Evolutionary conservation across 2,113 vertebrate genomes (phyloP), one percentile per base, ranked within the genome.

Genomic region (Gulo gulo): DNA sequence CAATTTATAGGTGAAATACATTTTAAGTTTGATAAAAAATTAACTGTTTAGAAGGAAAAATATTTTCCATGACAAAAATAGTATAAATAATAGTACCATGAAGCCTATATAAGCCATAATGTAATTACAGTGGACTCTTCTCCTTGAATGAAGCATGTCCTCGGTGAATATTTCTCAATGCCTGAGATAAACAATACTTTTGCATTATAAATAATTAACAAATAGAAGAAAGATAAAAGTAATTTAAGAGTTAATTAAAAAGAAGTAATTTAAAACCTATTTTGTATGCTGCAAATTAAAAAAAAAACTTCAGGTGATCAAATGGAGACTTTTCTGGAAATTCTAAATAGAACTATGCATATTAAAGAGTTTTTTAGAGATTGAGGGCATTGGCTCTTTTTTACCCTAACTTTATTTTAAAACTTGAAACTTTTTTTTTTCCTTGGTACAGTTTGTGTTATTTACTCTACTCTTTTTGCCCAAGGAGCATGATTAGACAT

Each of bases 1-100:
- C 47, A 76, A 67, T 50, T 96, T 76, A 67, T 7, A 34, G 78
- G 42, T 67, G 6, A 50, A 34, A 18, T 88, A 15, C 57, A 74
- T 67, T 96, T 67, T 83, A 93, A 83, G 74, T 92, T 73, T 92
- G n/a, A 29, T 73, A 5, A 76, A 81, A 88, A 88, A 29, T 55
- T 52, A 90, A 59, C 21, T 63, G 52, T 81, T 87, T 88, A 92
- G 74, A 81, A 87, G 42, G 74, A 81, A 92, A 73, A 87, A 47
- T 45, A 50, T 42, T 95, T 63, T 52, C 81, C 59, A 45, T 55
- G 31, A 26, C 23, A 65, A 81, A 87, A 87, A 63, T 42, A 52
- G 63, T 71, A 61, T 59, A 92, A 71, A 50, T 34, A 80, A 80
- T 63, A 21, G 85, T 73, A 59, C 39, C 74, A 88, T 47, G 74